Base-by-base conservation (phyloP, 2,113 vertebrate species). In the Xerus inauris region DNA sequence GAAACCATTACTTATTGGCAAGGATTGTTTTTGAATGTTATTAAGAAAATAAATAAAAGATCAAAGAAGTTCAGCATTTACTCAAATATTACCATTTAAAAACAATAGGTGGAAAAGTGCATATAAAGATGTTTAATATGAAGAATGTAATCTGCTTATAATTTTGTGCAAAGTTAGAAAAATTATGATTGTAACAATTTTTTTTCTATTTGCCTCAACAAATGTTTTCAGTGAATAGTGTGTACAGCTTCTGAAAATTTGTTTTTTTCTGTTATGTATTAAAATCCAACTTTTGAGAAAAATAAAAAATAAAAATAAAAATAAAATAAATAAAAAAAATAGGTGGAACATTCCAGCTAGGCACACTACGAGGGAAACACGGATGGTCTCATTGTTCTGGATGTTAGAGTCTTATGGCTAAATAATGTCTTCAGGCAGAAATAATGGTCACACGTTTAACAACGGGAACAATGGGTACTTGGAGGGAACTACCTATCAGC, bases 1-100 rank as follows among this genome's bases (percentile, higher is more conserved):
- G 26, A 95, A 97, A 62, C 35, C 69, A 65, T 89, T 64, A 42
- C n/a, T 94, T 93, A 75, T 2, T 89, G 86, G 65, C 83, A 94
- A 89, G 59, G 14, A 71, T 30, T 54, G 13, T 54, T 84, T 8
- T 83, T 92, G 80, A 75, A 95, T 84, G 86, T 89, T 75, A 90
- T 87, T 54, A 88, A 77, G 81, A 1, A 20, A 17, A 51, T 51
- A 47, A 62, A 89, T 13, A 80, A 71, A 81, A 79, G 45, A 19
- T 40, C 13, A 57, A 72, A 45, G 13, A 80, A 84, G 92, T 20
- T 72, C 28, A 92, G 51, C 35, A 47, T 24, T 54, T 57, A 89
- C 40, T 91, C 91, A 95, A 86, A 67, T 1, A 13, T 4, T 26
- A 64, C 30, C 30, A 62, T 87, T 49, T 87, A 86, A 89, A 92